Evolutionary conservation across 2,888 invertebrate species (phyloP), one percentile per base, ranked within the genome.

Genomic region (Onchidella celtica): DNA sequence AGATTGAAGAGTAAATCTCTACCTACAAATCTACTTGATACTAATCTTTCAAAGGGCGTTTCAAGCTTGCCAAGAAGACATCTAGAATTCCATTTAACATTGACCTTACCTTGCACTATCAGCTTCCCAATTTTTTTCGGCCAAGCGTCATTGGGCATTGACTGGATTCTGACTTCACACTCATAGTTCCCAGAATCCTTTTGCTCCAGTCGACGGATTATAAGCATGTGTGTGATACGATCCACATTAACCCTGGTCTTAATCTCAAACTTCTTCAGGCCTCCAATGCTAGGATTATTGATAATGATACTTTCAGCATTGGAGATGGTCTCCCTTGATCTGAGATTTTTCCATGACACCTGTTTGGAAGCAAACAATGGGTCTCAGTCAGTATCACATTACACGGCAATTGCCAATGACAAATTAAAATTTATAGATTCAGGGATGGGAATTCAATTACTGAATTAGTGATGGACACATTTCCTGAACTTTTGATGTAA

Each of bases 171-270:
- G 2, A 92, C 88, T 27, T 85, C 84, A 79, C 92, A 92, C 36
- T 85, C 84, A 84, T 92, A 92, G 0, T 34, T 84, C 3, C 92
- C 92, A 21, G 90, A 88, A 77, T 92, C 91, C 32, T 87, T 88
- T 63, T 89, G 84, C 24, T 85, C 84, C 34, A 92, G 85, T 24
- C 89, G 87, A 11, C 90, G 87, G 17, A 92, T 85, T n/a, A 90
- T 85, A 76, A 92, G 83, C 83, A 87, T 90, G 85, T 89, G 92
- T 2, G 89, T 90, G 6, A 84, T 74, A 21, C 88, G 83, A n/a
- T 88, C 84, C 63, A 86, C 87, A 1, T 83, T 66, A 17, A 32
- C 40, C n/a, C 89, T 87, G 9, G 77, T 82, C 34, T 72, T 66
- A 2, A 90, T 84, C 75, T 90, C 87, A 82, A 87, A 89, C 73